Conservation (phyloP, 2,797 vertebrate species). For the Alfaro cultratus region DNA sequence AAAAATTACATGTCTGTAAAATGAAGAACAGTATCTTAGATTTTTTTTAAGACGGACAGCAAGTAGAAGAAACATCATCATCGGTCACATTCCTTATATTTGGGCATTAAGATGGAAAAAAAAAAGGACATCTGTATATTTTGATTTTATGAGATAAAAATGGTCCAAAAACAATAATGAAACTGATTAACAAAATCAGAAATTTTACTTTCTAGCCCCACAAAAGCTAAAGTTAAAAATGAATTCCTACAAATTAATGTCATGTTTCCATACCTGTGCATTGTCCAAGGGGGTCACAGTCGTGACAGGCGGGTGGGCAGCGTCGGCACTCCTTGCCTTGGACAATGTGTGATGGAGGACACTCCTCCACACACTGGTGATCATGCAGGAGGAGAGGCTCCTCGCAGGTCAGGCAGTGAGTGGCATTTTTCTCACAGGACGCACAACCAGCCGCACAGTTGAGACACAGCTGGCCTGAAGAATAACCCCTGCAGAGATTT, state of each 20-base stretch:
- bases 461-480: constrained; percentile 75
- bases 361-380: constrained; percentile 79
- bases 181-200: background rate
- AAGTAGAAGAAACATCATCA: background rate
- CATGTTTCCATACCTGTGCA: constrained; percentile 86
- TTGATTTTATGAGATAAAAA: background rate
- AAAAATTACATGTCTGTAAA: constrained; percentile 6
- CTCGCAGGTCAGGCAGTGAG: constrained; percentile 85
- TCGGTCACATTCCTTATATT: background rate
- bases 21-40: background rate
- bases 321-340: constrained; percentile 79
- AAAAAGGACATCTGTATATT: no score
- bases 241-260: background rate
- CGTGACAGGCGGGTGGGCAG: constrained; percentile 84
- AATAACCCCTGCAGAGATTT: constrained; percentile 67
- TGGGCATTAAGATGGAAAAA: background rate
- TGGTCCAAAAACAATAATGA: background rate
- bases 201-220: background rate
- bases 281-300: constrained; percentile 78
- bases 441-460: constrained; percentile 80
- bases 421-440: constrained; percentile 83
- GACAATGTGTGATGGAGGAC: constrained; percentile 80
- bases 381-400: constrained; percentile 81
- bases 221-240: background rate
- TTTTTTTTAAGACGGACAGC: background rate